These are phyloP conservation scores for Eptatretus burgeri DNA, from an alignment of 2,113 vertebrate genomes.

Conservation along the genomic window DNA sequence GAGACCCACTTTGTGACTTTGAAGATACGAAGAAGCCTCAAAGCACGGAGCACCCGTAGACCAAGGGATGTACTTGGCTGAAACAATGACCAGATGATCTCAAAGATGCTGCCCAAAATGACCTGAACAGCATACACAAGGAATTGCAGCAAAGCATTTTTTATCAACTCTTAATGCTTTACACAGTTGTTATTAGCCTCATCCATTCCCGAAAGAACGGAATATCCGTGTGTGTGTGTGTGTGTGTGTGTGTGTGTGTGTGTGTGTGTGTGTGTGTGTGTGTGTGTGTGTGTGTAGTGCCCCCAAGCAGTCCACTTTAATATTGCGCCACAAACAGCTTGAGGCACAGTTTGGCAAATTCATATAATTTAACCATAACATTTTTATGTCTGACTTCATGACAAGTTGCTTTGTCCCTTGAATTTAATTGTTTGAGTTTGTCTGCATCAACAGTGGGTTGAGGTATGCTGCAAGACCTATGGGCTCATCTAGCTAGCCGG, in stretches of 20 bases:
- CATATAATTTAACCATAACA: no score
- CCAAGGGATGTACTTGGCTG: conserved; percentile 75
- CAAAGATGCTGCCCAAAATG: conserved; percentile 80
- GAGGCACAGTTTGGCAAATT: no score
- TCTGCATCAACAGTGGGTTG: no score
- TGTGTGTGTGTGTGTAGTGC: no score
- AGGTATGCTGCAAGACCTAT: no score
- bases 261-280: no score
- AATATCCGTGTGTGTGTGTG: neutral
- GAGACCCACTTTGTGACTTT: conserved; percentile 72
- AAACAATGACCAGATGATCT: conserved; percentile 73
- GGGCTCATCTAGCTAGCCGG: no score
- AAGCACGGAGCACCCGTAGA: conserved; percentile 60
- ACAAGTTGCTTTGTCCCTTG: no score
- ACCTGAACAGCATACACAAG: conserved; percentile 23
- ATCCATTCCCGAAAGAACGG: neutral
- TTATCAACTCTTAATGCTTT: neutral
- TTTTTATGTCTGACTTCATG: no score
- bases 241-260: neutral
- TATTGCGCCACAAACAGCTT: no score
- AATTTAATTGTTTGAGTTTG: no score
- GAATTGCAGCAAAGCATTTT: neutral
- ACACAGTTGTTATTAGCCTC: neutral
- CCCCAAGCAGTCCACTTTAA: no score
- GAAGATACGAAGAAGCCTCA: conserved; percentile 63